Base-by-base conservation (phyloP, 2,113 vertebrate genomes). In the Phylloscopus trochiloides region DNA sequence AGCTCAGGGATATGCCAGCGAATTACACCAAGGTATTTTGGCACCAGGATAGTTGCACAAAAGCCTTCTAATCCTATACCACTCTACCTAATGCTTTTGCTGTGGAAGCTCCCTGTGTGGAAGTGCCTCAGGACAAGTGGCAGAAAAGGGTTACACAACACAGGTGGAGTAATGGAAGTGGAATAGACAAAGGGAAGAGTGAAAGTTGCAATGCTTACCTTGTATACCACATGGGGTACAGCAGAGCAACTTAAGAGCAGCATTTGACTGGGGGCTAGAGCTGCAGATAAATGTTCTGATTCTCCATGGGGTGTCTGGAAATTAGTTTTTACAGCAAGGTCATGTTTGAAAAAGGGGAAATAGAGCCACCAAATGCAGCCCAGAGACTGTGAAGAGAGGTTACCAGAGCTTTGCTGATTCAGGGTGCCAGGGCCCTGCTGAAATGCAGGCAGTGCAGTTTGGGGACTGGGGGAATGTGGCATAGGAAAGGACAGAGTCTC, bases 291-390 rank as follows among this genome's bases (percentile, higher is more conserved):
- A 68, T 93, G 78, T 72, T 90, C 42, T 18, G 22, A 55, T 88
- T 77, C 65, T 72, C 45, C 25, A 8, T 55, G 65, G 76, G 50
- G 38, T 78, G 51, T 25, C 63, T 92, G 72, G 65, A 92, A 86
- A 79, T 88, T 25, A 84, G 74, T 63, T 84, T 92, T 75, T 90
- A 50, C 45, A 86, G 68, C 42, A 86, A 91, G 45, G 50, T 79
- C 50, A 22, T 76, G 28, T 88, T 95, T 96, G 62, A 58, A 67
- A 67, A 80, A 94, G 75, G 78, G 65, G 76, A 38, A 93, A 70
- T 57, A 83, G 89, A 95, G 78, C 48, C 81, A 90, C 76, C 71
- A 96, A 80, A 77, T 29, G 38, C n/a, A 76, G 57, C 77, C 63
- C 22, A 65, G 52, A 75, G 58, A 47, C 42, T 79, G 14, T 52